Percentiles rank a stretch among this genome's conserved stretches.
phyloP scores from a whole-genome alignment of 2,888 invertebrate species.

The Sisyra nigra region DNA sequence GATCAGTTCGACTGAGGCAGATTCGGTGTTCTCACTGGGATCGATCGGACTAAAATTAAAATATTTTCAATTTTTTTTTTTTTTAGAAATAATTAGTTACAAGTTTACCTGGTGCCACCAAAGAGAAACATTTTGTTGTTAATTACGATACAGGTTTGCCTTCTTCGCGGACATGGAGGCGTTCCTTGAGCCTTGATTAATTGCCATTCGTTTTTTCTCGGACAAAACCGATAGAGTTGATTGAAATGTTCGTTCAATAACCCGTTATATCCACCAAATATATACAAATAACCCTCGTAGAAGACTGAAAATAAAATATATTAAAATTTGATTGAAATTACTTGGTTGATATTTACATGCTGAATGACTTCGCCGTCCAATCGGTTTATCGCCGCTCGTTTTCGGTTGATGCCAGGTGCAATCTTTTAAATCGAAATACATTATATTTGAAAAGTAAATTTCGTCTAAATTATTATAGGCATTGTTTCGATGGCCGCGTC shows the following conservation, averaged over 20 bases:
- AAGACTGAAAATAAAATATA: conserved; percentile 44
- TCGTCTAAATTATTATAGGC: conserved; percentile 49
- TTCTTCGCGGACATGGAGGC: conserved; percentile 45
- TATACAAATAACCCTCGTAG: conserved; percentile 58
- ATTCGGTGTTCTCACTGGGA: conserved; percentile 21
- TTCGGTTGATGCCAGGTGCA: conserved; percentile 50
- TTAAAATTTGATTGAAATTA: neutral
- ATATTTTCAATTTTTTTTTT: neutral
- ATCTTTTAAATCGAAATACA: conserved; percentile 54
- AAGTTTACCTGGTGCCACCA: conserved; percentile 70
- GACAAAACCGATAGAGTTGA: conserved; percentile 63
- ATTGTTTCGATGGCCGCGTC: conserved; percentile 58
- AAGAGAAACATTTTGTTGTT: conserved; percentile 64
- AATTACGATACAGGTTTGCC: conserved; percentile 68
- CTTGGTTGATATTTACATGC: conserved; percentile 45
- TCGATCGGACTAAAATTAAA: conserved; percentile 12
- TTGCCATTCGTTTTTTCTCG: conserved; percentile 43
- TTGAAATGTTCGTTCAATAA: conserved; percentile 60
- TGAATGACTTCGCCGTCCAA: conserved; percentile 78
- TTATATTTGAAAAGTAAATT: conserved; percentile 61
- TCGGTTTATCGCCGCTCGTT: conserved; percentile 48
- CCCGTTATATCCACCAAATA: conserved; percentile 85
- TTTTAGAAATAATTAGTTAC: neutral
- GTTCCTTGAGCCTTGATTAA: conserved; percentile 38
- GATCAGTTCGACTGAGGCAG: conserved; percentile 32